Evolutionary conservation across 2,113 vertebrate species (phyloP).

Genomic region (Synchiropus splendidus): DNA sequence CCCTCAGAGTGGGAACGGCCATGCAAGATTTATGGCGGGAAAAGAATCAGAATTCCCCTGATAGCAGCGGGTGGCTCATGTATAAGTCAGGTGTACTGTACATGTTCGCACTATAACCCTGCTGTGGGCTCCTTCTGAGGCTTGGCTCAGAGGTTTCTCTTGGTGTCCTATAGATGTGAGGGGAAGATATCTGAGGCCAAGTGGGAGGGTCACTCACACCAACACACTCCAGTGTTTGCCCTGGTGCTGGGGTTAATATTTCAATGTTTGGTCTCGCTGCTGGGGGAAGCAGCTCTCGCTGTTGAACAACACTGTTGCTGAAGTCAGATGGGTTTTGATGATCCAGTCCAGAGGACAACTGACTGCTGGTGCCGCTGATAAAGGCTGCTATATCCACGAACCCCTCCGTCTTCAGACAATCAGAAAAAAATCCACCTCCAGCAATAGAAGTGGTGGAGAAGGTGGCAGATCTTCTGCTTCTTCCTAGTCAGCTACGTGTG

Average conservation of each 20-base stretch:
- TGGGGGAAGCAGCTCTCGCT: no score
- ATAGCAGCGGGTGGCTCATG: conserved; percentile 54
- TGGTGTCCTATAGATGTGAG: conserved; percentile 36
- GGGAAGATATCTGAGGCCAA: conserved; percentile 19
- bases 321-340: no score
- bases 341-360: no score
- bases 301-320: no score
- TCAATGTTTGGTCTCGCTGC: no score
- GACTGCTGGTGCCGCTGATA: no score
- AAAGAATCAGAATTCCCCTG: conserved; percentile 62
- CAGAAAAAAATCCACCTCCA: no score
- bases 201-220: conserved; percentile 39
- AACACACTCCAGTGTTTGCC: conserved; percentile 28
- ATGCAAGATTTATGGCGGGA: conserved; percentile 63
- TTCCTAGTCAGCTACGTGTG: no score
- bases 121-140: conserved; percentile 50
- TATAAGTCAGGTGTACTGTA: conserved; percentile 57
- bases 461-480: no score
- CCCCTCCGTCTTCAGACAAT: no score
- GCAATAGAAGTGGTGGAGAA: no score
- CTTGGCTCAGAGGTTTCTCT: conserved; percentile 48
- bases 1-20: conserved; percentile 46
- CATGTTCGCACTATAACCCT: conserved; percentile 57
- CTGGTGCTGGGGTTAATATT: conserved; percentile 15
- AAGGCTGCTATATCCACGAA: no score